Evolutionary conservation across 1,140 invertebrate genomes (phyloP).

Genomic region (Musca domestica): DNA sequence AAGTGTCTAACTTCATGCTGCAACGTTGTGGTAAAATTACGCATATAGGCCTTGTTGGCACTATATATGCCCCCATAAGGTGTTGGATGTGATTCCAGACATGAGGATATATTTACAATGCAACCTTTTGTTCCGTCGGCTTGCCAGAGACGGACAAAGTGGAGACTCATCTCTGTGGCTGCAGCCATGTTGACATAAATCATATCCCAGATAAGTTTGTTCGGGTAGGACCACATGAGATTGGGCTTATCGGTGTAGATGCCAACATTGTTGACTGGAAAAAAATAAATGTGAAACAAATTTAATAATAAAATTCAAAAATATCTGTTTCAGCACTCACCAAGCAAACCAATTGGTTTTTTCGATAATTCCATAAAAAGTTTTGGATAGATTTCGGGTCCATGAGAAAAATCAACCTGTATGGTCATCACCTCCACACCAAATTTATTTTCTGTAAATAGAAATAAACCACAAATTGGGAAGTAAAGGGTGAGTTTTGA

Average conservation of each 20-base stretch:
- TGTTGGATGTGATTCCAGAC: constrained; percentile 76
- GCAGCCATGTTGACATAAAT: constrained; percentile 86
- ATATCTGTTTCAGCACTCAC: constrained; percentile 58
- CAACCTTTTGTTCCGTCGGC: constrained; percentile 71
- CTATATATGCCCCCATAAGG: constrained; percentile 87
- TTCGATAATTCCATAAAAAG: constrained; percentile 68
- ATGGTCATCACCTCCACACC: constrained; percentile 71
- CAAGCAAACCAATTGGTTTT: constrained; percentile 74
- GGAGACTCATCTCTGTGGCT: constrained; percentile 76
- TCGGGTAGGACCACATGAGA: constrained; percentile 75
- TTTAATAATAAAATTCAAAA: too few relatives aligned
- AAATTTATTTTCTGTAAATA: constrained; percentile 56
- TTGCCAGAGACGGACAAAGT: constrained; percentile 76
- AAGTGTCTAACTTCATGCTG: too few relatives aligned
- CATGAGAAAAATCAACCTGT: constrained; percentile 77
- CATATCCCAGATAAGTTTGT: constrained; percentile 77
- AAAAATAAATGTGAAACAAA: too few relatives aligned
- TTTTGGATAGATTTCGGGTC: constrained; percentile 64
- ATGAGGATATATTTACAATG: constrained; percentile 84
- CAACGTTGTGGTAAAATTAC: too few relatives aligned
- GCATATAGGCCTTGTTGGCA: constrained; percentile 77
- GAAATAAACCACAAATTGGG: constrained; percentile 44
- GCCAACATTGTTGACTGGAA: not conserved
- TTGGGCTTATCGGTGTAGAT: constrained; percentile 78
- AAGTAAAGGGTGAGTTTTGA: too few relatives aligned